Conservation (phyloP, 2,888 invertebrate species). For the Diogma glabrata region DNA sequence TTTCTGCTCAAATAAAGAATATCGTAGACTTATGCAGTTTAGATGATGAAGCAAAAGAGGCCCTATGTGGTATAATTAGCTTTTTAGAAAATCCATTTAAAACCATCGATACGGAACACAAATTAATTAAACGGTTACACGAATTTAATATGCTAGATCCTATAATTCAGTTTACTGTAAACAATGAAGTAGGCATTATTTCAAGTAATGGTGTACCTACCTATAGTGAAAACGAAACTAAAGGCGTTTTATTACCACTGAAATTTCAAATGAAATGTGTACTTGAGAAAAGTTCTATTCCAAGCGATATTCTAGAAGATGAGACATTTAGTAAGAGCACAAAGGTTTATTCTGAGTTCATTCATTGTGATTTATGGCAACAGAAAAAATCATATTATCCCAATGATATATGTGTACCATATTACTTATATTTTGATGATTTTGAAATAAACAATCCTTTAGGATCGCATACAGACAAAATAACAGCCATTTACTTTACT, state of each 20-base stretch:
- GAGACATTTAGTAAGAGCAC: neutral
- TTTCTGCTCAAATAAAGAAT: neutral
- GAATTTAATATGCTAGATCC: neutral
- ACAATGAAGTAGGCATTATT: conserved; percentile 3
- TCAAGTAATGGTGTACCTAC: neutral
- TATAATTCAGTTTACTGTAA: conserved; percentile 1
- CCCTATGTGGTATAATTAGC: conserved; percentile 1
- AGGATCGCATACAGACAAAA: conserved; percentile 19
- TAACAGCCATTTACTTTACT: conserved; percentile 17
- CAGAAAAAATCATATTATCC: conserved; percentile 1
- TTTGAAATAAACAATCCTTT: conserved; percentile 23
- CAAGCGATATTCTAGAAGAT: neutral
- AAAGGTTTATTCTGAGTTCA: conserved; percentile 1
- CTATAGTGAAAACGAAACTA: conserved; percentile 4
- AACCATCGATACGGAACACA: neutral
- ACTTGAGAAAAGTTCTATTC: neutral
- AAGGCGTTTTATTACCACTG: conserved; percentile 2
- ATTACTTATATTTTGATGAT: conserved; percentile 21
- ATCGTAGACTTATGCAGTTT: neutral
- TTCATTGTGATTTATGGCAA: neutral
- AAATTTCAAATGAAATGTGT: conserved; percentile 8
- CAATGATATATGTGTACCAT: conserved; percentile 17
- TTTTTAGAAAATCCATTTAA: conserved; percentile 8
- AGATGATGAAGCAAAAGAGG: neutral
- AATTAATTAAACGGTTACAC: neutral